Percentiles rank a stretch among this genome's conserved stretches.
phyloP scores from a whole-genome alignment of 2,888 invertebrate species.

The Chirona hameri region DNA sequence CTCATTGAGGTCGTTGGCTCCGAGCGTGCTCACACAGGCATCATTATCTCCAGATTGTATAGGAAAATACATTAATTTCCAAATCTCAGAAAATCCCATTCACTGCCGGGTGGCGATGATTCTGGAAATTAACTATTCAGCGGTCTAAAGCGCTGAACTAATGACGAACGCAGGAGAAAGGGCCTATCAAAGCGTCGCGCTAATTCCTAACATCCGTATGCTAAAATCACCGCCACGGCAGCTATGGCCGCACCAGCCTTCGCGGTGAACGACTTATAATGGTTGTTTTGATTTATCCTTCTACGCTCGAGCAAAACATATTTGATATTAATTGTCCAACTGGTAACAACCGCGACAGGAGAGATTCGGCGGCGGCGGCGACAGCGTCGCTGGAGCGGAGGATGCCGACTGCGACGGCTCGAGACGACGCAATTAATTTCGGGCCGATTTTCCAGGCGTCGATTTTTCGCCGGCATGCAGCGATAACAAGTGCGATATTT shows the following conservation, averaged over 20 bases:
- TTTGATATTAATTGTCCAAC: slow-evolving; percentile 6
- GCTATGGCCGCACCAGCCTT: too few relatives aligned
- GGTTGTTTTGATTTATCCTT: slow-evolving; percentile 27
- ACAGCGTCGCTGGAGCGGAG: background rate
- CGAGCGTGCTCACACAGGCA: background rate
- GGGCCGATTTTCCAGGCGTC: slow-evolving; percentile 2
- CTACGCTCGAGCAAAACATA: slow-evolving; percentile 8
- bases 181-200: background rate
- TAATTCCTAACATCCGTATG: slow-evolving; percentile 23
- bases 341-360: background rate
- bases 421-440: slow-evolving; percentile 7
- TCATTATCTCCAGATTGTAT: slow-evolving; percentile 23
- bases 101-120: slow-evolving; percentile 3
- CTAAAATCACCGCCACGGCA: background rate
- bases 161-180: background rate
- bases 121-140: slow-evolving; percentile 28
- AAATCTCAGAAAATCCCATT: slow-evolving; percentile 25
- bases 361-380: background rate
- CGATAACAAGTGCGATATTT: slow-evolving; percentile 28
- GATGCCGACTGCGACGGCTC: background rate
- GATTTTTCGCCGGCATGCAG: slow-evolving; percentile 23
- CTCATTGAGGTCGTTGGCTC: slow-evolving; percentile 9
- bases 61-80: slow-evolving; percentile 25
- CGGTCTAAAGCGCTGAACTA: slow-evolving; percentile 23
- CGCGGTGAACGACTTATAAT: slow-evolving; percentile 22